Percentiles rank a stretch among this genome's conserved stretches.
phyloP scores from a whole-genome alignment of 2,797 vertebrate species.

The Semotilus atromaculatus region DNA sequence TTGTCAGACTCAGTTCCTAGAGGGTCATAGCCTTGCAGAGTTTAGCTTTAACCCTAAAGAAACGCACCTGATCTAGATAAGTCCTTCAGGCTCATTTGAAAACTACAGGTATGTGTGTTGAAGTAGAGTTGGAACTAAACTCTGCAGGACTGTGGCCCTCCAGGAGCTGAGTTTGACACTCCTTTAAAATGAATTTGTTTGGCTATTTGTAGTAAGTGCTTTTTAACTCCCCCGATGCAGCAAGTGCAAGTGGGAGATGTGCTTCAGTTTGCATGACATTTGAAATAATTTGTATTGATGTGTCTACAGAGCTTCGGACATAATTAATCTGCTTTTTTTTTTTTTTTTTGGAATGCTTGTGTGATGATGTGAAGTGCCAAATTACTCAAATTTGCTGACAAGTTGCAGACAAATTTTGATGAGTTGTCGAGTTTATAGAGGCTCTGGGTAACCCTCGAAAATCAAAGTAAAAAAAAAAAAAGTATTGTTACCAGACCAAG shows the following conservation, averaged over 20 bases:
- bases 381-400: not conserved
- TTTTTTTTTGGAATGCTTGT: not conserved
- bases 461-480: not conserved
- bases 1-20: not conserved
- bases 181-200: not conserved
- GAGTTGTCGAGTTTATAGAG: not conserved
- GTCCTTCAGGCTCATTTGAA: not conserved
- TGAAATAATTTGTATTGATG: not conserved
- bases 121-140: not conserved
- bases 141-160: not conserved
- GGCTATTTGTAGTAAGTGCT: not conserved
- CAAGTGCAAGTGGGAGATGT: not conserved
- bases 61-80: not conserved
- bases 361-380: not conserved
- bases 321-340: not conserved
- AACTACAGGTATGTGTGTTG: not conserved
- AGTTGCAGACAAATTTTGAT: not conserved
- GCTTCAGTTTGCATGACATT: not conserved
- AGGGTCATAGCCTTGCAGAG: not conserved
- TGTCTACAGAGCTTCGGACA: not conserved
- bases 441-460: not conserved
- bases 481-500: not conserved
- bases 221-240: too few relatives aligned
- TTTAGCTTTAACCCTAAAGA: not conserved
- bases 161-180: not conserved